Evolutionary conservation across 2,888 invertebrate genomes (phyloP), one percentile per base, ranked within the genome.

Genomic region (Tetanocera ferruginea): DNA sequence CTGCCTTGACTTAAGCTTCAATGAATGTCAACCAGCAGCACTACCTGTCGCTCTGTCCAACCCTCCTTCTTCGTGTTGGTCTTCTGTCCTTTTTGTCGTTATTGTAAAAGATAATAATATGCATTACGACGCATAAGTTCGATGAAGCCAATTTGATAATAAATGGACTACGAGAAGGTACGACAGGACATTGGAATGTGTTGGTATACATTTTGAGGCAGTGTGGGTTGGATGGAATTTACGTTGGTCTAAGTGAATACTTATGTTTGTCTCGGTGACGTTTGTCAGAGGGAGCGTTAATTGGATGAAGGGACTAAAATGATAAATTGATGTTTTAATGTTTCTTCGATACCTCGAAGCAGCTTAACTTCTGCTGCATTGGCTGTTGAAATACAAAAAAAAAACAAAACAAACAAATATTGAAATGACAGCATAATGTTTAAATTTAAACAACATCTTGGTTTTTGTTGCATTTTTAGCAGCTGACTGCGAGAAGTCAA

Each of bases 301-400:
- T 75, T 67, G 75, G 66, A 67, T 37, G 66, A 49, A n/a, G 55
- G 34, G 37, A 34, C 66, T 51, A 55, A 67, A 75, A 75, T 75
- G 37, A 75, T 43, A 55, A 49, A 69, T 69, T 23, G 51, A 23
- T 49, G 23, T n/a, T 60, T 60, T 43, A 43, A 43, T 60, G 60
- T 60, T 60, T 60, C 28, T 28, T 28, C 17, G 60, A 60, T 60
- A 28, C 19, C 19, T 19, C 23, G 28, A 11, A 28, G 60, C 60
- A 60, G 60, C 23, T 28, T 60, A 60, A 60, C 25, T 28, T 60
- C 14, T 60, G 4, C 60, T 60, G 25, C 25, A 28, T 8, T 28
- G 60, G 28, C 14, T 60, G 28, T 60, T 60, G 25, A 14, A n/a
- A n/a, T 28, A 55, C 19, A 5, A 55, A 1, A 3, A 55, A 55